Base-by-base conservation (phyloP, 1,140 invertebrate species). In the Plectrocnemia conspersa region DNA sequence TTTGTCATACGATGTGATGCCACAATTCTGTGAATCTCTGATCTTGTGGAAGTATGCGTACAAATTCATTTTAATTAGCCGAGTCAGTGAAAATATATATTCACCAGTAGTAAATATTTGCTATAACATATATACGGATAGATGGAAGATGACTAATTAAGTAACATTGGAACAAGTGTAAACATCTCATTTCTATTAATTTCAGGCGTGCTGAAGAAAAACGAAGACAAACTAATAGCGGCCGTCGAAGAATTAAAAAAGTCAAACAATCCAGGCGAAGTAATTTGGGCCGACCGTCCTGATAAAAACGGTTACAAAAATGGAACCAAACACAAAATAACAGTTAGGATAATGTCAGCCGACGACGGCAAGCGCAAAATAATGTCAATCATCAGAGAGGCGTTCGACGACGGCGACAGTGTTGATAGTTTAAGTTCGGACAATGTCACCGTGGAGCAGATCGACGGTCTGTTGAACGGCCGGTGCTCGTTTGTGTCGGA, bases 341-440 rank as follows among this genome's bases (percentile, higher is more conserved):
- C 59, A 41, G 61, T 75, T 18, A 75, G 71, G 66, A 70, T 75
- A 54, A 66, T 74, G 61, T 64, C 64, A 21, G 54, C 70, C 44
- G 58, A 67, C 29, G 77, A 83, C 73, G 79, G 82, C 2, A 78
- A 76, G 70, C 60, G 67, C 13, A 75, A 72, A 66, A 75, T 85
- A 62, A 66, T 66, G 9, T 56, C 72, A 61, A 64, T 68, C 61
- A 66, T 72, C 33, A 63, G 63, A 59, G 55, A 65, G 25, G 67
- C 75, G 42, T 59, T 47, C 50, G 25, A 41, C 23, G 40, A 50
- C 10, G 40, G 22, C 2, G 38, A 38, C 24, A 50, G 29, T 13
- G 52, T 57, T 16, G 32, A 16, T 27, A 21, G 21, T 5, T 21
- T 62, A 5, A 41, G 58, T 45, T 38, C 53, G 2, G 45, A 45